These are phyloP conservation scores for Epinephelus moara DNA, from an alignment of 2,113 vertebrate genomes.

Conservation along the genomic window DNA sequence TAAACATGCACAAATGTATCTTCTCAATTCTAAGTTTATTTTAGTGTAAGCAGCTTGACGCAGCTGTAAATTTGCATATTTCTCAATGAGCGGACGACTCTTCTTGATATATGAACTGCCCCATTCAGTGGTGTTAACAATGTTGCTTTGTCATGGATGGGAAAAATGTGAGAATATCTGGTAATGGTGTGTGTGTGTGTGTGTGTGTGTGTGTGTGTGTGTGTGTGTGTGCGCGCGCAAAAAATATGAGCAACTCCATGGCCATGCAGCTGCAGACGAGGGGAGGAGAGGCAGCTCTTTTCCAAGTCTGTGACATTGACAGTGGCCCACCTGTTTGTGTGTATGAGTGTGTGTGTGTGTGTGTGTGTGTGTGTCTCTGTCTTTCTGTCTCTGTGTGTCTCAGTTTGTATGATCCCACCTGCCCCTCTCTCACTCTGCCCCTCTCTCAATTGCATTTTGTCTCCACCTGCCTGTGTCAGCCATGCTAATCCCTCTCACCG, in stretches of 20 bases:
- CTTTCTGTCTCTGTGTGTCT: constrained; percentile 22
- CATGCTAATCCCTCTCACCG: constrained; percentile 76
- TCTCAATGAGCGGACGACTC: constrained; percentile 23
- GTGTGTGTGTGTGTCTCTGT: constrained; percentile 21
- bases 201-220: constrained; percentile 18
- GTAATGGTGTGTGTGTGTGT: constrained; percentile 15
- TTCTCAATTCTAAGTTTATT: neutral
- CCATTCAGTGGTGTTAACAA: constrained; percentile 50
- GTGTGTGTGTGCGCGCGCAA: constrained; percentile 16
- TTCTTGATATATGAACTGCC: constrained; percentile 22
- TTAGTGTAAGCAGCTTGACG: neutral
- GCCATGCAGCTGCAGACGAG: constrained; percentile 65
- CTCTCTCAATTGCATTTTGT: constrained; percentile 53
- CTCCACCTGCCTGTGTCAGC: constrained; percentile 70
- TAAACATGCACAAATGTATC: neutral
- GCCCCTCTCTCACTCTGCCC: constrained; percentile 30
- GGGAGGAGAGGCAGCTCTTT: constrained; percentile 47
- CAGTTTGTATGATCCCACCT: constrained; percentile 56
- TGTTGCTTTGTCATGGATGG: constrained; percentile 59
- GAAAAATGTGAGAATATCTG: constrained; percentile 57
- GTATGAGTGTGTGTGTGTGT: constrained; percentile 11
- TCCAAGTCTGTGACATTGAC: constrained; percentile 48
- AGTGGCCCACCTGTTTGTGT: constrained; percentile 58
- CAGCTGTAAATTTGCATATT: constrained; percentile 1
- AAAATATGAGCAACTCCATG: constrained; percentile 46